A percentile compares a stretch with the other conserved stretches of the same genome.
Evolutionary conservation across 2,113 vertebrate species (phyloP).

Genomic region (Cavia aperea): DNA sequence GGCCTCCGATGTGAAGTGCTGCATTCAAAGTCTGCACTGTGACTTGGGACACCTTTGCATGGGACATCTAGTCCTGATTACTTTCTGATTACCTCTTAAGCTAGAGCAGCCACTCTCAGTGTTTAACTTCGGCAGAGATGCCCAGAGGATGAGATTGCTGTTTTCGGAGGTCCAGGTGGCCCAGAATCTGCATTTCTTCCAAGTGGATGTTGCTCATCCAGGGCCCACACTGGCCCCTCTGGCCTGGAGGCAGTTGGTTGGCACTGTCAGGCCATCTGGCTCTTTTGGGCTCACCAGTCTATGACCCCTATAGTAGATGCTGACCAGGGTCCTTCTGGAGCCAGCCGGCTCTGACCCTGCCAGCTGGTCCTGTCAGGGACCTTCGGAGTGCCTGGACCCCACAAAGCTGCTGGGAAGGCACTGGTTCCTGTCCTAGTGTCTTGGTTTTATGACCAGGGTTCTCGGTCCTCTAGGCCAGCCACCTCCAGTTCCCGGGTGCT

Average conservation of each 20-base stretch:
- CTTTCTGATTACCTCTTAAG: no score
- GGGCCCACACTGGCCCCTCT: not conserved
- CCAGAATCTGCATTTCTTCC: not conserved
- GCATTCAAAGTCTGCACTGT: not conserved
- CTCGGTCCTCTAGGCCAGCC: constrained; percentile 81
- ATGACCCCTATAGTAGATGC: not conserved
- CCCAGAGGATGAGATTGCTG: not conserved
- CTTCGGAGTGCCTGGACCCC: not conserved
- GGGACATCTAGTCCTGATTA: fast-evolving
- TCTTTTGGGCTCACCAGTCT: not conserved
- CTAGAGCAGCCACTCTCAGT: not conserved
- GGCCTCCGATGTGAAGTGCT: not conserved
- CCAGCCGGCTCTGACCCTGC: not conserved
- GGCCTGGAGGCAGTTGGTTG: not conserved
- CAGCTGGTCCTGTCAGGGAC: fast-evolving
- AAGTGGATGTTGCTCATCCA: not conserved
- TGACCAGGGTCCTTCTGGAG: not conserved
- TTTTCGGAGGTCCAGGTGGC: not conserved
- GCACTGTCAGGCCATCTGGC: not conserved
- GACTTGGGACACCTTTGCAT: not conserved
- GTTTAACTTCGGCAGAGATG: not conserved
- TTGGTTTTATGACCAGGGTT: not conserved
- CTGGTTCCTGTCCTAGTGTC: not conserved
- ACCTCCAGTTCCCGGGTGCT: constrained; percentile 89
- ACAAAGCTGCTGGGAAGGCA: not conserved